Conservation (phyloP, 2,113 vertebrate genomes). For the Myocastor coypus region DNA sequence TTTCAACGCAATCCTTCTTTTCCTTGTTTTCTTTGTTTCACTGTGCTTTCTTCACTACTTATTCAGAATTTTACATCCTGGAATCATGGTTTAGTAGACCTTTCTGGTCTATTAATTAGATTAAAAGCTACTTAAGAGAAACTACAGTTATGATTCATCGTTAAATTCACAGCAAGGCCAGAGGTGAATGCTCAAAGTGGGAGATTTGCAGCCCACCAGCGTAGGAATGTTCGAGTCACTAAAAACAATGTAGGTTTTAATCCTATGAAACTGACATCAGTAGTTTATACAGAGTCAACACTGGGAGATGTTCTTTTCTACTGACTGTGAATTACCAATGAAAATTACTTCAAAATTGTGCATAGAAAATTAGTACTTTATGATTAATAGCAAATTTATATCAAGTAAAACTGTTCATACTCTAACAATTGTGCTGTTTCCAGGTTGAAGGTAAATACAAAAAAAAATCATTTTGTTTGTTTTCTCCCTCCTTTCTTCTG, state of each 20-base stretch:
- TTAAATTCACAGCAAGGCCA: background rate
- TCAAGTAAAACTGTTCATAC: background rate
- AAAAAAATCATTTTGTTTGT: background rate
- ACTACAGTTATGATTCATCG: background rate
- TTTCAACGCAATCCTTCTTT: background rate
- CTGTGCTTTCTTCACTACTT: background rate
- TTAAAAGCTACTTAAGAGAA: background rate
- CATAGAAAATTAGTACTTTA: conserved; percentile 11
- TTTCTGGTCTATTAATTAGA: background rate
- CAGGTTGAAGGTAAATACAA: background rate
- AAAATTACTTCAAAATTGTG: background rate
- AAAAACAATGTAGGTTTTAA: background rate
- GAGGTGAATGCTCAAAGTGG: background rate
- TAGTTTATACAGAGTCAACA: background rate
- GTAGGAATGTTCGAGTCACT: background rate
- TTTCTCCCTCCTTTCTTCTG: background rate
- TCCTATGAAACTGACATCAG: background rate
- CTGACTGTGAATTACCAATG: background rate
- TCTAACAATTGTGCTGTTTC: background rate
- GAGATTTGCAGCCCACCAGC: background rate
- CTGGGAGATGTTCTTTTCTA: background rate
- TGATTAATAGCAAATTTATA: conserved; percentile 18
- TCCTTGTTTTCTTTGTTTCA: background rate
- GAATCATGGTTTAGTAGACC: background rate
- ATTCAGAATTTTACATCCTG: background rate